Percentiles rank a stretch among this genome's conserved stretches.
These are phyloP conservation scores for Neoscelio sp. DNA, from an alignment of 2,888 invertebrate species.

Conservation along the genomic window DNA sequence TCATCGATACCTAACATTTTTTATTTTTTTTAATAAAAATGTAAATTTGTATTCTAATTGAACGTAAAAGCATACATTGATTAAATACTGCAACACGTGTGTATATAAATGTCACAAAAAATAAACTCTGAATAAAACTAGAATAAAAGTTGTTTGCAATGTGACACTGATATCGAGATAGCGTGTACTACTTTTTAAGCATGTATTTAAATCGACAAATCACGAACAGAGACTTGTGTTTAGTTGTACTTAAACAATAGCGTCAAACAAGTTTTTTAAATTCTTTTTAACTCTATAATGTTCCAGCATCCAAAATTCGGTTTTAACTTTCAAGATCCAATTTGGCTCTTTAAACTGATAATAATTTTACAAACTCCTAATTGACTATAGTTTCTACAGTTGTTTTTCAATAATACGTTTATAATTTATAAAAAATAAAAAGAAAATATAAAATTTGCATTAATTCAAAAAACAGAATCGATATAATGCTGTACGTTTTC, in stretches of 20 bases:
- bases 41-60: slow-evolving; percentile 27
- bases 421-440: no score
- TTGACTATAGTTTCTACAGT: no score
- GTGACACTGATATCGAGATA: slow-evolving; percentile 64
- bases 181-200: slow-evolving; percentile 62
- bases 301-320: no score
- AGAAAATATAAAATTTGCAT: no score
- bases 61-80: slow-evolving; percentile 21
- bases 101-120: slow-evolving; percentile 59
- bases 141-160: slow-evolving; percentile 65
- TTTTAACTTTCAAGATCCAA: no score
- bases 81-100: slow-evolving; percentile 50
- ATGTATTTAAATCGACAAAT: slow-evolving; percentile 57
- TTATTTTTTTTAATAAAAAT: slow-evolving; percentile 30
- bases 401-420: no score
- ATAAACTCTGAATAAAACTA: slow-evolving; percentile 60
- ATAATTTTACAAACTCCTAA: no score
- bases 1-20: slow-evolving; percentile 2
- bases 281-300: no score
- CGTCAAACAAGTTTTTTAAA: slow-evolving; percentile 32
- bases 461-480: no score
- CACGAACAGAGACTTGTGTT: slow-evolving; percentile 61
- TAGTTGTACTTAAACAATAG: slow-evolving; percentile 64
- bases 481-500: no score
- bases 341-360: no score